These are phyloP conservation scores for Haemorhous mexicanus DNA, from an alignment of 2,113 vertebrate species.

Conservation along the genomic window DNA sequence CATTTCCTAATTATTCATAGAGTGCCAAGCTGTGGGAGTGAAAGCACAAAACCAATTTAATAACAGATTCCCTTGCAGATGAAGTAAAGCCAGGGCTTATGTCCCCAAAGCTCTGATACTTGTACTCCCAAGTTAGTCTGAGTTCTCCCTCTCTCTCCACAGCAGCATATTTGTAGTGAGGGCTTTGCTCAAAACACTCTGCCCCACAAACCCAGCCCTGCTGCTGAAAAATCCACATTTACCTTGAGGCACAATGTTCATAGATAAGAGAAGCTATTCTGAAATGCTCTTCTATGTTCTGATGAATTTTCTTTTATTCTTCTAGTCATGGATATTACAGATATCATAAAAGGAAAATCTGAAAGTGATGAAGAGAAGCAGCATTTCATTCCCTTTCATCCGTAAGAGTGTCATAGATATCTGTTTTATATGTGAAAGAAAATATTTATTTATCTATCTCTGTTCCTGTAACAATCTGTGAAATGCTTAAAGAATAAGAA, in stretches of 20 bases:
- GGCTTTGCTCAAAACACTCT: background rate
- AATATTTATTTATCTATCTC: background rate
- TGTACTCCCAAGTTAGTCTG: background rate
- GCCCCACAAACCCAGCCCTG: background rate
- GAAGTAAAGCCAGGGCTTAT: background rate
- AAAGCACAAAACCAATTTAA: background rate
- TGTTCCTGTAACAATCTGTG: background rate
- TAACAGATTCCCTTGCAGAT: background rate
- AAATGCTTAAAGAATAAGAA: background rate
- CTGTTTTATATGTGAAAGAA: background rate
- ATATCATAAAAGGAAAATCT: conserved; percentile 93
- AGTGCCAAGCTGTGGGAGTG: background rate
- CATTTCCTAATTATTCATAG: background rate
- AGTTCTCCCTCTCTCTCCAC: background rate
- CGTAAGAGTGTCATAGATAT: conserved; percentile 75
- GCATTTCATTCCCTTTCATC: conserved; percentile 94
- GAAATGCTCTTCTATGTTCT: background rate
- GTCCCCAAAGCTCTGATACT: background rate
- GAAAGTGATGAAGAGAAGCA: conserved; percentile 97
- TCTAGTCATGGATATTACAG: conserved; percentile 97
- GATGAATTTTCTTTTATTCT: background rate
- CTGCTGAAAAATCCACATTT: background rate
- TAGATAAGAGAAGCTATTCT: background rate
- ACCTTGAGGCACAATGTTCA: background rate
- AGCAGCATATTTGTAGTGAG: background rate